These are phyloP conservation scores for Ellobius talpinus DNA, from an alignment of 2,113 vertebrate genomes.

Conservation along the genomic window DNA sequence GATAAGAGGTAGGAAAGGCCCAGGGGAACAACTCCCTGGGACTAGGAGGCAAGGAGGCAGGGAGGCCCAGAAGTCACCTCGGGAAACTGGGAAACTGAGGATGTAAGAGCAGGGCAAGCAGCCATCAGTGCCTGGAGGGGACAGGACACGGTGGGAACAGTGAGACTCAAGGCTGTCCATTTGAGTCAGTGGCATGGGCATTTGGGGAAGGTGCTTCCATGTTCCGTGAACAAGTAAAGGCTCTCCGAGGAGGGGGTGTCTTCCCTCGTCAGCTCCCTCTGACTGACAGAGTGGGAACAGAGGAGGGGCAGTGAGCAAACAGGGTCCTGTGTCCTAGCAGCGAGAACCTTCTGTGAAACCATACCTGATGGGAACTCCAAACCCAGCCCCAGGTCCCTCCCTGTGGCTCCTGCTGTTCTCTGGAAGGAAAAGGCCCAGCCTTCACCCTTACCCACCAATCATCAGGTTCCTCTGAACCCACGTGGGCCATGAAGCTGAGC, in stretches of 20 bases:
- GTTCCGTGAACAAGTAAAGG: not conserved
- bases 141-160: not conserved
- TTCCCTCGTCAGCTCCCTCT: not conserved
- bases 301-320: not conserved
- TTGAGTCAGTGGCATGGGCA: not conserved
- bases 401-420: not conserved
- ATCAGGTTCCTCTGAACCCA: not conserved
- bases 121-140: not conserved
- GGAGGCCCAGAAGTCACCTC: not conserved
- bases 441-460: not conserved
- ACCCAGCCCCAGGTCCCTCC: not conserved
- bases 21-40: not conserved
- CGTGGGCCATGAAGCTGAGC: not conserved
- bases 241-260: not conserved
- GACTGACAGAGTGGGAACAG: not conserved
- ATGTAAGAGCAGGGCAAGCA: rapidly evolving
- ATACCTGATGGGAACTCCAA: not conserved
- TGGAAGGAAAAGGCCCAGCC: not conserved
- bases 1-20: not conserved
- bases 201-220: not conserved
- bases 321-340: not conserved
- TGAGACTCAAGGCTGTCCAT: not conserved
- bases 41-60: not conserved
- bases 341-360: not conserved
- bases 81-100: not conserved